Base-by-base conservation (phyloP, 2,113 vertebrate genomes). In the Oxygymnocypris stewartii region DNA sequence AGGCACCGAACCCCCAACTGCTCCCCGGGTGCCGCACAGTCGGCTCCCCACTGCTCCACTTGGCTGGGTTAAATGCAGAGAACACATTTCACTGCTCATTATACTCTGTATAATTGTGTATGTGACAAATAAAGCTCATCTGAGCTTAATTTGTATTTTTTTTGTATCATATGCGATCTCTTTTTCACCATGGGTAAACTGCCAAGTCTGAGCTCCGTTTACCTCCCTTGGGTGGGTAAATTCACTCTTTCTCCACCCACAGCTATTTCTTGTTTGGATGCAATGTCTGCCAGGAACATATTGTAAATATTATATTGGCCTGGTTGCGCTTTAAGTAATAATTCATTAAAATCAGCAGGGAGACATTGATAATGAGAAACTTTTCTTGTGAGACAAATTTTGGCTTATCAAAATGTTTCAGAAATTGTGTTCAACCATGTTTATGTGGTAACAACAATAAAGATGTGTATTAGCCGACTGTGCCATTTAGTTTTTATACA, bases 321-420 rank as follows among this genome's bases (percentile, higher is more conserved):
- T 61, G 9, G 40, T 65, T 82, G 25, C n/a, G n/a, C 42, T 82
- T 47, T 67, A 44, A 67, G 79, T 65, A 65, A 81, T 28, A 28
- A 65, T 16, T 28, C 8, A 42, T 63, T 28, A 0, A 81, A 7
- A 65, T 18, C 37, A 44, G 59, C 6, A 42, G 37, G 25, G 13
- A 31, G n/a, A 18, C 16, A 8, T 47, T 65, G 11, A 65, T 65
- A 67, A 25, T 47, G 14, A 4, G 47, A 44, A 47, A 6, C 35
- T 10, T 80, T 57, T 79, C 20, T 16, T 54, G 54, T 42, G 35
- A 63, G n/a, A 80, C 31, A 6, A 40, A 61, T 7, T 79, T 37
- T 79, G 77, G 10, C 35, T 8, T 54, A 13, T 59, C 51, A 79
- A 59, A 79, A 79, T 23, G n/a, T 31, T 77, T 77, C 6, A 28